These are phyloP conservation scores for Zeuzera pyrina DNA, from an alignment of 2,888 invertebrate species.

Conservation along the genomic window DNA sequence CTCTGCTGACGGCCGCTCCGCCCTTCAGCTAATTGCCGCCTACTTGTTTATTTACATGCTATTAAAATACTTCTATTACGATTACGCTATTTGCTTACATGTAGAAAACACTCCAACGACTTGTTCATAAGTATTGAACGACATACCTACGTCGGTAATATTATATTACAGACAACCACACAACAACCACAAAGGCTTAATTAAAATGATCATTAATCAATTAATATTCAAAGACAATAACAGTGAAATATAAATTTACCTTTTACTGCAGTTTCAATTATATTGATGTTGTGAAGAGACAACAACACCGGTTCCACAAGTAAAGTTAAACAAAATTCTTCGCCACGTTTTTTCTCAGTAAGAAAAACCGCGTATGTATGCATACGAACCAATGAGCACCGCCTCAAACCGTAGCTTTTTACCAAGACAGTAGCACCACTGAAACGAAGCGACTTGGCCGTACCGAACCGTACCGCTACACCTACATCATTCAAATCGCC, in stretches of 20 bases:
- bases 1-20: conserved; percentile 34
- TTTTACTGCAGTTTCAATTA: conserved; percentile 55
- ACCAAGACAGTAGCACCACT: conserved; percentile 50
- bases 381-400: conserved; percentile 40
- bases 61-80: too few relatives aligned
- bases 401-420: conserved; percentile 27
- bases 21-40: conserved; percentile 54
- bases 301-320: conserved; percentile 49
- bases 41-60: conserved; percentile 38
- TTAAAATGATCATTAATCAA: too few relatives aligned
- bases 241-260: conserved; percentile 29
- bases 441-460: conserved; percentile 39
- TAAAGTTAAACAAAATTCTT: conserved; percentile 31
- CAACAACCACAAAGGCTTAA: too few relatives aligned
- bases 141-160: too few relatives aligned
- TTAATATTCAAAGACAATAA: too few relatives aligned
- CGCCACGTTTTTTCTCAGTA: conserved; percentile 31
- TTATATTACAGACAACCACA: too few relatives aligned
- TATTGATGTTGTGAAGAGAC: conserved; percentile 44
- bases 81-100: too few relatives aligned
- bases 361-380: conserved; percentile 55
- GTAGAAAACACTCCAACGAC: too few relatives aligned
- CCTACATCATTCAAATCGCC: conserved; percentile 55
- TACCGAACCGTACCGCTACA: conserved; percentile 39
- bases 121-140: too few relatives aligned